Percentiles rank a stretch among this genome's conserved stretches.
These are phyloP conservation scores for Gadus macrocephalus DNA, from an alignment of 2,113 vertebrate species.

Conservation along the genomic window DNA sequence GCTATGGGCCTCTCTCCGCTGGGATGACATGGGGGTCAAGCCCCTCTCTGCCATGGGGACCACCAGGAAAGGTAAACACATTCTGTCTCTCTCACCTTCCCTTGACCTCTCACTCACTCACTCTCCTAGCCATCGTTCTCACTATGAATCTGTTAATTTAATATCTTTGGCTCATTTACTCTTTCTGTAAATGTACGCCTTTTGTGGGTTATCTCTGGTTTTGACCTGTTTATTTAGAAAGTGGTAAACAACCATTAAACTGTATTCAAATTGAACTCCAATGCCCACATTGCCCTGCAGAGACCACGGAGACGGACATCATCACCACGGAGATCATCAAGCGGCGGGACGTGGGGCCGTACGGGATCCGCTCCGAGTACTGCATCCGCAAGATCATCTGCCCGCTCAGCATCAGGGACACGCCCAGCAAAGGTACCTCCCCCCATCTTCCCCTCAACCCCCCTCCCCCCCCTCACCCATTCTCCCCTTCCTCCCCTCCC, in stretches of 20 bases:
- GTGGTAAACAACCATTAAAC: no score
- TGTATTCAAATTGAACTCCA: background rate
- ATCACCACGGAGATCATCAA: constrained; percentile 98
- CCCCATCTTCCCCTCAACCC: no score
- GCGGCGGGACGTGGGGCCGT: constrained; percentile 88
- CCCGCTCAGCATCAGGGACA: constrained; percentile 90
- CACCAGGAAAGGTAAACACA: constrained; percentile 85
- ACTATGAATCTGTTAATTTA: no score
- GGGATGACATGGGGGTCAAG: constrained; percentile 98
- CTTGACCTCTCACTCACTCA: background rate
- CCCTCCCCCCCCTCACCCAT: no score
- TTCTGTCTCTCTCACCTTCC: background rate
- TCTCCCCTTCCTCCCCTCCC: no score
- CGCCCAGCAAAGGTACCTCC: constrained; percentile 73
- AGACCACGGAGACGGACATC: constrained; percentile 95
- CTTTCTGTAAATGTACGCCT: no score
- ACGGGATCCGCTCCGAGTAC: constrained; percentile 95
- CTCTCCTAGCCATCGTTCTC: no score
- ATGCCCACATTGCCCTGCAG: constrained; percentile 57
- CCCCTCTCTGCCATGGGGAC: constrained; percentile 86
- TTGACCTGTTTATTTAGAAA: no score
- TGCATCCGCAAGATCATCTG: constrained; percentile 98
- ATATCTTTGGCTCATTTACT: no score
- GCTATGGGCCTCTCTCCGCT: constrained; percentile 92
- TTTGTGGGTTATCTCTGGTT: no score